These are phyloP conservation scores for Penelope pileata DNA, from an alignment of 2,113 vertebrate species.

Conservation along the genomic window DNA sequence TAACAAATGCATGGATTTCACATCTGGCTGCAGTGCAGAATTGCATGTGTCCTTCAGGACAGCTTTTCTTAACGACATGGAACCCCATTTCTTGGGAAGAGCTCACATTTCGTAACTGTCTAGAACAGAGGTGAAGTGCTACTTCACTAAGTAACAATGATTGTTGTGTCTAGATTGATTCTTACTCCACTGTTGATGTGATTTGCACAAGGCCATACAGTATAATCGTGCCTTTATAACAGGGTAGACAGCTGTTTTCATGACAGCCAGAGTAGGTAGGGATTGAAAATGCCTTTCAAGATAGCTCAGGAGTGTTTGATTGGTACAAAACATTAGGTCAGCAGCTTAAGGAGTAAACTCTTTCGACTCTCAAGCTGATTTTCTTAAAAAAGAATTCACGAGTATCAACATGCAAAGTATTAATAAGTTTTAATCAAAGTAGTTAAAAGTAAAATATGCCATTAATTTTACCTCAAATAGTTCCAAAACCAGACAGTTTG, in stretches of 20 bases:
- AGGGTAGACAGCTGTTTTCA: background rate
- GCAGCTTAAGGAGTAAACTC: constrained; percentile 18
- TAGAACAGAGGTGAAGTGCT: background rate
- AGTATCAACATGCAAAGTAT: background rate
- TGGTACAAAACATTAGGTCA: background rate
- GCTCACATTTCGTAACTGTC: background rate
- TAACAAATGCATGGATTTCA: background rate
- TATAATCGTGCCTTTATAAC: background rate
- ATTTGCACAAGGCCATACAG: background rate
- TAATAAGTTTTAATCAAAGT: background rate
- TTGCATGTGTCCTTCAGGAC: background rate
- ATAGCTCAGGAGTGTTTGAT: constrained; percentile 12
- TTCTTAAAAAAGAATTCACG: background rate
- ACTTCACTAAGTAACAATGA: constrained; percentile 13
- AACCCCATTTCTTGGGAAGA: background rate
- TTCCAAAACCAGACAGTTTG: background rate
- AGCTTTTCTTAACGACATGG: background rate
- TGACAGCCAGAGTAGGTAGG: background rate
- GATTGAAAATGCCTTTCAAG: constrained; percentile 7
- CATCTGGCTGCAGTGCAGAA: background rate
- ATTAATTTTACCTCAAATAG: background rate
- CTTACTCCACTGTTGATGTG: constrained; percentile 10
- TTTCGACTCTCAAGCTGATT: background rate
- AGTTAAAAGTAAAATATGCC: background rate
- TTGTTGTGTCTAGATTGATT: constrained; percentile 14